phyloP scores from a whole-genome alignment of 2,797 vertebrate genomes.

The Lophius americanus region DNA sequence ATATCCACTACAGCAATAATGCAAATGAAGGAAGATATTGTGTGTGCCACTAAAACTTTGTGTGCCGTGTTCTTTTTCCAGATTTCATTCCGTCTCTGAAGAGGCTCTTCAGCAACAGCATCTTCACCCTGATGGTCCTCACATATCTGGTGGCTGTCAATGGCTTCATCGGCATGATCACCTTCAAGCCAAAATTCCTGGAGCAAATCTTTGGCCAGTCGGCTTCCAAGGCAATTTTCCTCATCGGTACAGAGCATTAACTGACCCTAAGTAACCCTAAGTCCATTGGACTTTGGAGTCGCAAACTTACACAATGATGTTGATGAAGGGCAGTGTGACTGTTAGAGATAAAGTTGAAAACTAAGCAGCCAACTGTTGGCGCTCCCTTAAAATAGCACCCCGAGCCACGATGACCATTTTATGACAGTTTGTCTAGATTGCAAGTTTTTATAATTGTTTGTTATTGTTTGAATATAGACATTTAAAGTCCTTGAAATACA shows the following conservation, averaged over 20 bases:
- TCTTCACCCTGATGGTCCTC: conserved; percentile 87
- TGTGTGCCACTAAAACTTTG: neutral
- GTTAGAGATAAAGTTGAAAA: conserved; percentile 47
- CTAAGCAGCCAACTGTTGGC: conserved; percentile 13
- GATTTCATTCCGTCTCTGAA: conserved; percentile 92
- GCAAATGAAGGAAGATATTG: neutral
- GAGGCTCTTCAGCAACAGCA: conserved; percentile 86
- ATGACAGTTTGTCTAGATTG: conserved; percentile 30
- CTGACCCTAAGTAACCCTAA: neutral
- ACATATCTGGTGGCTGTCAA: conserved; percentile 87
- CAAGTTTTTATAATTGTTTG: too few species aligned
- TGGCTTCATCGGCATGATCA: conserved; percentile 94
- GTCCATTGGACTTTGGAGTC: neutral
- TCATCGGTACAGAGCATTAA: conserved; percentile 73
- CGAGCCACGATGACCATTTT: conserved; percentile 32
- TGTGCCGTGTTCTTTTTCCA: conserved; percentile 55
- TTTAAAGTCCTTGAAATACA: conserved; percentile 1
- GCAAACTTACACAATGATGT: conserved; percentile 65
- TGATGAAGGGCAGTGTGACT: conserved; percentile 71
- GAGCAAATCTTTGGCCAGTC: conserved; percentile 93
- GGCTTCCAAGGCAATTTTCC: conserved; percentile 90
- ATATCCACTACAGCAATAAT: too few species aligned
- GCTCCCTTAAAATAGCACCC: conserved; percentile 11
- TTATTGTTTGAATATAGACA: conserved; percentile 6
- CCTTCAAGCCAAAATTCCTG: conserved; percentile 95